Conservation (phyloP, 2,113 vertebrate genomes). For the Noturus placidus region DNA sequence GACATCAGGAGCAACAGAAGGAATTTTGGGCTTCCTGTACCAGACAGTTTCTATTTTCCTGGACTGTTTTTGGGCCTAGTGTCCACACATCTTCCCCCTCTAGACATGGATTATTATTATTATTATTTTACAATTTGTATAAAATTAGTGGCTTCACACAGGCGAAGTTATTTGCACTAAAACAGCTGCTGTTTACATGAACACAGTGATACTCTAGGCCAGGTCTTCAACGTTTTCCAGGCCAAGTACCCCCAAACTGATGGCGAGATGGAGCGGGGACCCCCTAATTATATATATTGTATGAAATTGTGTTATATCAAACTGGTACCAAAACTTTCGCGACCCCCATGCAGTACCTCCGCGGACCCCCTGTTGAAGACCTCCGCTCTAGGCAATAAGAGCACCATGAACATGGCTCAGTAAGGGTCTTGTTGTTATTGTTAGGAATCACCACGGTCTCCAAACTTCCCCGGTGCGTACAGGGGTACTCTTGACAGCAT, state of each 20-base stretch:
- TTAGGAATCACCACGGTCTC: constrained; percentile 67
- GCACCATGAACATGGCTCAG: not conserved
- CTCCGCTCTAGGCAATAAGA: too few relatives aligned
- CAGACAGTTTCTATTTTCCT: not conserved
- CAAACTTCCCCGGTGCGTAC: constrained; percentile 47
- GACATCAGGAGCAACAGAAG: not conserved
- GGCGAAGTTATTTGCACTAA: constrained; percentile 46
- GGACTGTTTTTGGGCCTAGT: not conserved
- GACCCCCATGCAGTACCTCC: too few relatives aligned
- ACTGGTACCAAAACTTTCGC: too few relatives aligned
- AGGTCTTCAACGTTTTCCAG: too few relatives aligned
- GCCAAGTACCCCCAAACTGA: too few relatives aligned
- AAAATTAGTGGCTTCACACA: constrained; percentile 41
- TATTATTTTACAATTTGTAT: constrained; percentile 56
- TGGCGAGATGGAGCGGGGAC: too few relatives aligned
- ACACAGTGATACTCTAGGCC: not conserved
- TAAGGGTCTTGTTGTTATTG: not conserved
- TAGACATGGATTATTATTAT: not conserved
- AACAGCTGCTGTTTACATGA: constrained; percentile 32
- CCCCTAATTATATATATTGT: too few relatives aligned
- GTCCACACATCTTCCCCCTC: not conserved
- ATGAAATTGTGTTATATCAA: too few relatives aligned
- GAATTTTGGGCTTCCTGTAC: not conserved
- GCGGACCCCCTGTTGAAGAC: too few relatives aligned
- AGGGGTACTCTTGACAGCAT: not conserved